These are phyloP conservation scores for Halichondria panicea DNA, from an alignment of 37 sponge, comb jelly and placozoan species.

Conservation along the genomic window DNA sequence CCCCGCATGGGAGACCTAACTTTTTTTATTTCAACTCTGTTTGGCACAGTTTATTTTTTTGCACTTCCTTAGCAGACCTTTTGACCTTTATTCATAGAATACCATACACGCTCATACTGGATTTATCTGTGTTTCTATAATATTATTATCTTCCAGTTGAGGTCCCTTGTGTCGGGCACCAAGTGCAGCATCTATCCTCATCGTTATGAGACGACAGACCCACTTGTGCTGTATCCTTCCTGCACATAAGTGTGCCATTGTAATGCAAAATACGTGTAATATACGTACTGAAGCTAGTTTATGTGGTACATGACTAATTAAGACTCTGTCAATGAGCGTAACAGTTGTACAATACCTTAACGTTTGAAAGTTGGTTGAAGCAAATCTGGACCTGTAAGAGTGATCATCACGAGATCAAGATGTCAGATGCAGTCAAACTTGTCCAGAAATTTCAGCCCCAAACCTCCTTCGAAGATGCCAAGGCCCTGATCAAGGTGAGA, in stretches of 20 bases:
- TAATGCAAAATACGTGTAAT: too few species aligned
- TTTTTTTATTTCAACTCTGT: conserved; percentile 3
- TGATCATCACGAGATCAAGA: conserved; percentile 27
- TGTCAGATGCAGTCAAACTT: conserved; percentile 29
- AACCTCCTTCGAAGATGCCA: conserved; percentile 1
- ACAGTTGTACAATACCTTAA: background rate
- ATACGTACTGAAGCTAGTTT: too few species aligned
- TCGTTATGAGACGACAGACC: conserved; percentile 51
- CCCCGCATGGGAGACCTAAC: conserved; percentile 36
- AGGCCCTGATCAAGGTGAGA: conserved; percentile 10
- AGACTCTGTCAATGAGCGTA: too few species aligned
- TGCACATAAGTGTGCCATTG: too few species aligned
- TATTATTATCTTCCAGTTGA: conserved; percentile 2
- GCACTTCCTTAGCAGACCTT: background rate
- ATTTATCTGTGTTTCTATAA: background rate
- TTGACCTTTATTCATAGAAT: background rate
- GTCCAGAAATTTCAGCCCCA: conserved; percentile 18
- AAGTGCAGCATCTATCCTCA: conserved; percentile 37
- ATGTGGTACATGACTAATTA: too few species aligned
- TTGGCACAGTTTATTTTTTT: conserved; percentile 2
- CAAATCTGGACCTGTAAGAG: conserved; percentile 30
- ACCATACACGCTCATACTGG: background rate
- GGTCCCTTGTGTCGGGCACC: background rate
- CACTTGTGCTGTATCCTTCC: conserved; percentile 55
- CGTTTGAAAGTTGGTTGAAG: conserved; percentile 61